Percentiles rank a stretch among this genome's conserved stretches.
Conservation (phyloP, 2,797 vertebrate species). For the Syngnathus acus region DNA sequence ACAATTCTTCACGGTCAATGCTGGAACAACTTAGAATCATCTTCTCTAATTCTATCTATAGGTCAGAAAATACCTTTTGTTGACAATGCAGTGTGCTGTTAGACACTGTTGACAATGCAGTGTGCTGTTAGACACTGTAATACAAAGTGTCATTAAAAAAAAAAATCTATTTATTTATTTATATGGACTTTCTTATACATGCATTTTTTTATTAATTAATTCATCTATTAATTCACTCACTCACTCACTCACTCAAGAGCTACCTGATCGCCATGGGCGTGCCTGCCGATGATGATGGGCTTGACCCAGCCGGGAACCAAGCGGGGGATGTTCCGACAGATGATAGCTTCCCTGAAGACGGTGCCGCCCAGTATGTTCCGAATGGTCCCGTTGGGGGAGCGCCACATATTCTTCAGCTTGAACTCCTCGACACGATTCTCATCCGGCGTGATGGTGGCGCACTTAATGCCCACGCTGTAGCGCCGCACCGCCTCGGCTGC, state of each 20-base stretch:
- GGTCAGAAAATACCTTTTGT: too few species aligned
- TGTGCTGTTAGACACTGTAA: too few species aligned
- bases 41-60: neutral
- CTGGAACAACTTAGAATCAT: neutral
- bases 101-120: too few species aligned
- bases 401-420: conserved; percentile 96
- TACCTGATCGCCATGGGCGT: conserved; percentile 96
- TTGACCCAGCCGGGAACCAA: conserved; percentile 91
- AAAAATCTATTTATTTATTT: too few species aligned
- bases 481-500: conserved; percentile 87
- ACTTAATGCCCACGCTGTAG: conserved; percentile 90
- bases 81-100: too few species aligned
- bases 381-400: conserved; percentile 95
- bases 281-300: conserved; percentile 95
- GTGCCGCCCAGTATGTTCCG: conserved; percentile 95
- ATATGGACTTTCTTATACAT: too few species aligned
- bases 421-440: conserved; percentile 97
- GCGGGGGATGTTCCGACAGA: conserved; percentile 94
- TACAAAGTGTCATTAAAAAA: too few species aligned
- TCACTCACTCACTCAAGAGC: neutral
- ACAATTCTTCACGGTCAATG: neutral
- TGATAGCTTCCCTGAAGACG: conserved; percentile 94
- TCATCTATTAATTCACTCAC: too few species aligned
- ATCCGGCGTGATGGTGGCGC: conserved; percentile 96
- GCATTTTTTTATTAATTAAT: too few species aligned